These are phyloP conservation scores for Hucho hucho DNA, from an alignment of 2,113 vertebrate species.

Conservation along the genomic window DNA sequence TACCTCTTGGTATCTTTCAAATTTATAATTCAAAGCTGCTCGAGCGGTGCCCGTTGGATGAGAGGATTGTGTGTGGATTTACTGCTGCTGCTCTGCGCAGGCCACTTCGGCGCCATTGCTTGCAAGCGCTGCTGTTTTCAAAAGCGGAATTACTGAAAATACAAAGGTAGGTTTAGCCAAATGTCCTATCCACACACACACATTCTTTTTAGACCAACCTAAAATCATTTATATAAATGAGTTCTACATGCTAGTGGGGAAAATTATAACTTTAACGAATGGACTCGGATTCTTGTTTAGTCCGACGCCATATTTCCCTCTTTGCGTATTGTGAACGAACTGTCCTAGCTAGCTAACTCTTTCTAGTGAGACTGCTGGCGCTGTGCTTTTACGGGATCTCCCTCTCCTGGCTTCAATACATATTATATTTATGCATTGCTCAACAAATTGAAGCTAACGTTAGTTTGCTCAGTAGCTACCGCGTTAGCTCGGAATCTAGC, in stretches of 20 bases:
- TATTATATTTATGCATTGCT: no score
- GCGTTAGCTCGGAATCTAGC: no score
- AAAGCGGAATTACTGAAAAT: conserved; percentile 43
- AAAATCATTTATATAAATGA: neutral
- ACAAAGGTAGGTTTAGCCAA: conserved; percentile 50
- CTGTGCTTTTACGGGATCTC: neutral
- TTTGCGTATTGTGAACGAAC: conserved; percentile 48
- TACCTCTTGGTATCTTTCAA: conserved; percentile 32
- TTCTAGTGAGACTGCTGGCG: neutral
- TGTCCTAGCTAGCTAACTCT: conserved; percentile 39
- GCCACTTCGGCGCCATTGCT: conserved; percentile 68
- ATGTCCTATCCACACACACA: no score
- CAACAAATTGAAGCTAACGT: no score
- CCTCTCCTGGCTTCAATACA: neutral
- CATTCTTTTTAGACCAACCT: accelerated
- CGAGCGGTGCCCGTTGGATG: conserved; percentile 57
- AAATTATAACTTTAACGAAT: conserved; percentile 16
- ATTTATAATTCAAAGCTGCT: conserved; percentile 34
- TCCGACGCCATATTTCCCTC: conserved; percentile 76
- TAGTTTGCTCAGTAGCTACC: no score
- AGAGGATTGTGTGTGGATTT: conserved; percentile 68
- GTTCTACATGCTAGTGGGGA: accelerated
- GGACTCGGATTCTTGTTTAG: conserved; percentile 65
- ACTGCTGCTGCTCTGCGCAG: conserved; percentile 60
- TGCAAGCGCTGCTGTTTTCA: conserved; percentile 49